Percentiles rank a stretch among this genome's conserved stretches.
Evolutionary conservation across 2,113 vertebrate species (phyloP).

Genomic region (Pelobates fuscus): DNA sequence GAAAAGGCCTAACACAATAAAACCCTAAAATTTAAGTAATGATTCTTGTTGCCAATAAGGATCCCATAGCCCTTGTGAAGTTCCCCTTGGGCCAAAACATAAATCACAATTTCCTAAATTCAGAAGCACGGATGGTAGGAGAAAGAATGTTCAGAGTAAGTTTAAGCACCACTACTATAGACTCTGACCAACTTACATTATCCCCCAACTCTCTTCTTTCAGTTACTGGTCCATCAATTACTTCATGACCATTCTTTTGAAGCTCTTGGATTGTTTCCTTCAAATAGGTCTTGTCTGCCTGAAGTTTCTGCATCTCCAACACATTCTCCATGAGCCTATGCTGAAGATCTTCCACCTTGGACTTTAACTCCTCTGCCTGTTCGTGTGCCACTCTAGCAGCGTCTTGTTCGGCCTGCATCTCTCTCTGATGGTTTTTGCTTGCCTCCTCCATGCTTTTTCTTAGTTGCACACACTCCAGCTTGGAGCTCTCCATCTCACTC

Average conservation of each 20-base stretch:
- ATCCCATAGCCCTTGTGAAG: no score
- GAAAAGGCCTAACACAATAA: no score
- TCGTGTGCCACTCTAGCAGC: slow-evolving; percentile 71
- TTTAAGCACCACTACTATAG: no score
- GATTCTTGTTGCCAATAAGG: no score
- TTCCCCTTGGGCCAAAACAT: no score
- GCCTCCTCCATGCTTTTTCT: slow-evolving; percentile 80
- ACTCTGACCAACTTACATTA: no score
- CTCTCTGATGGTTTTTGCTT: slow-evolving; percentile 69
- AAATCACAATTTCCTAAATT: no score
- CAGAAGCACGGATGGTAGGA: no score
- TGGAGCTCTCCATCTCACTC: slow-evolving; percentile 80
- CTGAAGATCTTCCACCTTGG: slow-evolving; percentile 71
- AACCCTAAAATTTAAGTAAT: no score
- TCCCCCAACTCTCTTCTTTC: slow-evolving; percentile 56
- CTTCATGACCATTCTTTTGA: slow-evolving; percentile 62
- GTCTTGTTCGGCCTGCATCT: slow-evolving; percentile 73
- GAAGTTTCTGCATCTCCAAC: slow-evolving; percentile 70
- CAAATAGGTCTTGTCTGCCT: slow-evolving; percentile 75
- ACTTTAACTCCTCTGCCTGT: slow-evolving; percentile 70
- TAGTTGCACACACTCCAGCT: slow-evolving; percentile 78
- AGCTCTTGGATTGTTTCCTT: slow-evolving; percentile 73
- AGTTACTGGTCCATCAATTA: slow-evolving; percentile 52
- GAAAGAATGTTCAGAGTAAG: no score
- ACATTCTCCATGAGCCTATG: slow-evolving; percentile 76